Evolutionary conservation across 2,797 vertebrate species (phyloP).

Genomic region (Megaceryle alcyon): DNA sequence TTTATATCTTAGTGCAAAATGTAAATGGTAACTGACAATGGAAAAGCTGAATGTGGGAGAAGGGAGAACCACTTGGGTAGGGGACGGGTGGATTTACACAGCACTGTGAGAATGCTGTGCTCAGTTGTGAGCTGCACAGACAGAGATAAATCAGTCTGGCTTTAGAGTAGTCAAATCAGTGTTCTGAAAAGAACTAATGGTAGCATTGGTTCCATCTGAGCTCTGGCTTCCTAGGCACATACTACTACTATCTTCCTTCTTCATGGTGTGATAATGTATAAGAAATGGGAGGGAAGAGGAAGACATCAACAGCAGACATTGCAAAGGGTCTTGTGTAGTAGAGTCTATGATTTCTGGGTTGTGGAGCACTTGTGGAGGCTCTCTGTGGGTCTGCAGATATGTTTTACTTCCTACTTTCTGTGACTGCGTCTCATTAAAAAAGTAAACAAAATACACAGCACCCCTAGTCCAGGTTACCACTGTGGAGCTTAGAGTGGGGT

Average conservation of each 20-base stretch:
- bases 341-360: background rate
- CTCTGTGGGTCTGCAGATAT: background rate
- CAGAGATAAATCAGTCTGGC: background rate
- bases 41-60: background rate
- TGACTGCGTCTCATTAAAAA: background rate
- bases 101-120: background rate
- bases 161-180: background rate
- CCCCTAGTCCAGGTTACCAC: background rate
- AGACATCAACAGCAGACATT: background rate
- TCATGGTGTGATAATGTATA: background rate
- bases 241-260: background rate
- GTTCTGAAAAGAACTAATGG: background rate
- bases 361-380: background rate
- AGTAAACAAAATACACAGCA: background rate
- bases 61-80: background rate
- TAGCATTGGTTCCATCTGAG: background rate
- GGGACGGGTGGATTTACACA: background rate
- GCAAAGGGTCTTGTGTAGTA: background rate
- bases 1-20: background rate
- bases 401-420: background rate
- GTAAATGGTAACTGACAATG: background rate
- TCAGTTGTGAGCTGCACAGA: rapidly evolving
- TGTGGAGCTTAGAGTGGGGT: background rate
- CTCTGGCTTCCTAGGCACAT: background rate
- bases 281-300: background rate